Evolutionary conservation across 2,797 vertebrate species (phyloP), one percentile per base, ranked within the genome.

Genomic region (Oreochromis grahami): DNA sequence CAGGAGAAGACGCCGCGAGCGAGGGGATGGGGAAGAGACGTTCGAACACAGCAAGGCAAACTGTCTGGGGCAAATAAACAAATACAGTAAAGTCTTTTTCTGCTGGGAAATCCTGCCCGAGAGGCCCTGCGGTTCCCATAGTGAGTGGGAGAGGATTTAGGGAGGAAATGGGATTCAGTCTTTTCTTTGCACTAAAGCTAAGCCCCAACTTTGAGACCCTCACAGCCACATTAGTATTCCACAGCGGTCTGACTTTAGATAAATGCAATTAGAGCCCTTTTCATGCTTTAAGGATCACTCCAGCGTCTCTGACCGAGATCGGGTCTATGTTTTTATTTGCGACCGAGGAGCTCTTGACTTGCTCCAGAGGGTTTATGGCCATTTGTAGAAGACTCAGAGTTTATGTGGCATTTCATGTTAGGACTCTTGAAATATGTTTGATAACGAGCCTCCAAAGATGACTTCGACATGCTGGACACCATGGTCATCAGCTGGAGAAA

Each of bases 211-310:
- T 82, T 34, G 65, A 81, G 58, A 24, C 84, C 77, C 41, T 84
- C 14, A 51, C 80, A 63, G 68, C 52, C 87, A 53, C 78, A 89
- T 94, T 92, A 91, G 90, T 92, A 92, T 93, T 93, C 93, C 80
- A 63, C 76, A 24, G 78, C 2, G 63, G 81, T 50, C 38, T 5
- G 65, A 86, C 88, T 90, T 79, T 53, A 85, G 79, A 63, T 87
- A 80, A 89, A 92, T 60, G 80, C 91, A 87, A 87, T 92, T 90
- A 91, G 78, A 90, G n/a, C 74, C 77, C 36, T 86, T 91, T 93
- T 88, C 86, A 92, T 81, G 88, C 90, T 87, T 77, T 13, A 19
- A 24, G 80, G 86, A 91, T 87, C 88, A 86, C 83, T 41, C 3
- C 65, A 88, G 83, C 70, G 48, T 81, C 89, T 58, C 29, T 85